Conservation (phyloP, 2,113 vertebrate genomes). For the Paratilapia polleni region DNA sequence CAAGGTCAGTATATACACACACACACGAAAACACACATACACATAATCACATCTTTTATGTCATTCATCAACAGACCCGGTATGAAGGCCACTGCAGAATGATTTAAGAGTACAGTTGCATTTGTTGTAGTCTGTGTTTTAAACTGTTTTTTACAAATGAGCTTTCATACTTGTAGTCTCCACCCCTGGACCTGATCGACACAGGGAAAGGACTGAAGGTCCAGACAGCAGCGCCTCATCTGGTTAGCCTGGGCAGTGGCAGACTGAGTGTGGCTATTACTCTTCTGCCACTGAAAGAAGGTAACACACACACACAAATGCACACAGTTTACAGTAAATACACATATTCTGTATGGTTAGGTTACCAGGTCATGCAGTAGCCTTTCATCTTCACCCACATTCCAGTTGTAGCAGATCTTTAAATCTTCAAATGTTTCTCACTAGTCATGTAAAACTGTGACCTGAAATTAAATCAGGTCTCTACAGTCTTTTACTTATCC, state of each 20-base stretch:
- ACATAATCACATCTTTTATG: not conserved
- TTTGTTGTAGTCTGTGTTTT: not conserved
- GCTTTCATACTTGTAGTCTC: conserved; percentile 60
- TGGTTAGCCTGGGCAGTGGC: conserved; percentile 85
- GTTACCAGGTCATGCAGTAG: not conserved
- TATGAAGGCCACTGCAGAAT: not conserved
- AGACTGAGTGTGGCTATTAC: conserved; percentile 84
- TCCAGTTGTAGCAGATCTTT: not conserved
- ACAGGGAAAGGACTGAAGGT: conserved; percentile 83
- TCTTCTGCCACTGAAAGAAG: conserved; percentile 83
- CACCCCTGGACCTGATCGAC: conserved; percentile 81
- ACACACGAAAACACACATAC: not conserved
- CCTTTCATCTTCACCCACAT: not conserved
- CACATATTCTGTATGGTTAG: not conserved
- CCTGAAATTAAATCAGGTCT: conserved; percentile 8
- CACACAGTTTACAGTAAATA: not conserved
- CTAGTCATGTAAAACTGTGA: not conserved
- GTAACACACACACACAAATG: conserved; percentile 42
- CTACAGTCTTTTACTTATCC: too few species aligned
- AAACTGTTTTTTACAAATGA: not conserved
- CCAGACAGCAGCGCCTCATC: conserved; percentile 81
- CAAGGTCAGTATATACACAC: conserved; percentile 59
- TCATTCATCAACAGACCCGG: not conserved
- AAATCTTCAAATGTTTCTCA: conserved; percentile 7
- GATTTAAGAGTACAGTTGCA: not conserved